A percentile compares a stretch with the other conserved stretches of the same genome.
Evolutionary conservation across 2,797 vertebrate species (phyloP).

Genomic region (Poecilia picta): DNA sequence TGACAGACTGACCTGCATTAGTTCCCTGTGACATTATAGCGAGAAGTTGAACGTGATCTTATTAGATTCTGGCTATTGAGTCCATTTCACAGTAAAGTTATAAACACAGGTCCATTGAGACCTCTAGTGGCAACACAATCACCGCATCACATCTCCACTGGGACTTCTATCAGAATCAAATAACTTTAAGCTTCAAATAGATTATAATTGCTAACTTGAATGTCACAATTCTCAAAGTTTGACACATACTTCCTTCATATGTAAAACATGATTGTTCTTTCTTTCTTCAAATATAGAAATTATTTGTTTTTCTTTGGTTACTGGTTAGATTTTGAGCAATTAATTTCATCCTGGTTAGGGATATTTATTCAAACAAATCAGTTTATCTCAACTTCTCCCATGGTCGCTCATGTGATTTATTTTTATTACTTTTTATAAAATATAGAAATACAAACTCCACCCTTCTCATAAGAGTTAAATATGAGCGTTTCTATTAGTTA

Average conservation of each 20-base stretch:
- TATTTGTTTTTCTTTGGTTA: background rate
- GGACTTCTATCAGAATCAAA: slow-evolving; percentile 18
- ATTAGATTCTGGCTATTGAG: slow-evolving; percentile 39
- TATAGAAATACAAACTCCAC: background rate
- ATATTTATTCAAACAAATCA: background rate
- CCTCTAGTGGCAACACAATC: slow-evolving; percentile 76
- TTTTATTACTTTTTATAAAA: background rate
- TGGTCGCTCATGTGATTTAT: background rate
- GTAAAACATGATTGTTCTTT: background rate
- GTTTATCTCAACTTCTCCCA: background rate
- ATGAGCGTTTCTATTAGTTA: background rate
- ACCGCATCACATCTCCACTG: slow-evolving; percentile 21
- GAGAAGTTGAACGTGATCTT: slow-evolving; percentile 31
- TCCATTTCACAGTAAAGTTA: slow-evolving; percentile 64
- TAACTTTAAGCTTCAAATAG: background rate
- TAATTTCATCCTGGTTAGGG: background rate
- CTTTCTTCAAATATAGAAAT: background rate
- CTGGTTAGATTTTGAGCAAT: background rate
- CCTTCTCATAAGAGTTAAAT: background rate
- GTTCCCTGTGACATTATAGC: slow-evolving; percentile 12
- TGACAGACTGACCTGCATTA: background rate
- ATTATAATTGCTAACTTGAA: background rate
- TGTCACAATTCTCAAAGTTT: background rate
- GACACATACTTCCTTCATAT: background rate
- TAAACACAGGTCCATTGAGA: slow-evolving; percentile 75